Conservation (phyloP, 1,140 invertebrate species). For the Proales similis region DNA sequence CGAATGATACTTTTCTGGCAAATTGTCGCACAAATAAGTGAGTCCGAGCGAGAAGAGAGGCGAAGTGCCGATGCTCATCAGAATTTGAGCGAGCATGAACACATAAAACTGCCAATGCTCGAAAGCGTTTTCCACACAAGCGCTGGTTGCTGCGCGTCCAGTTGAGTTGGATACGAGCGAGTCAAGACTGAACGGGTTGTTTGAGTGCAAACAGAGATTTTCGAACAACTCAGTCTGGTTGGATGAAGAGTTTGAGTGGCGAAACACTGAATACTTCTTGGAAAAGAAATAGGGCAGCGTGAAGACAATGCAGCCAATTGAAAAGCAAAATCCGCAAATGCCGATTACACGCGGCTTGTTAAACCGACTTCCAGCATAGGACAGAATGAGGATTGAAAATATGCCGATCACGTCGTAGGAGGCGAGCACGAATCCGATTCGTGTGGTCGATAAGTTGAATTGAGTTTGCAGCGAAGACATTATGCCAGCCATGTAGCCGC, state of each 20-base stretch:
- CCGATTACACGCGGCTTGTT: slow-evolving; percentile 40
- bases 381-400: slow-evolving; percentile 41
- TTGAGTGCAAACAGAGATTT: too few relatives aligned
- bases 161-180: too few relatives aligned
- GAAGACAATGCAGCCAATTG: slow-evolving; percentile 43
- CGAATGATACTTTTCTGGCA: slow-evolving; percentile 40
- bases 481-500: slow-evolving; percentile 39
- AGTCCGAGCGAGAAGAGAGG: slow-evolving; percentile 43
- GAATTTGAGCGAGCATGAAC: slow-evolving; percentile 41
- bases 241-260: neutral
- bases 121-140: too few relatives aligned
- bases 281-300: slow-evolving; percentile 41
- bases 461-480: slow-evolving; percentile 42
- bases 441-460: slow-evolving; percentile 41
- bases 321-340: slow-evolving; percentile 40
- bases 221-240: too few relatives aligned
- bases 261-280: slow-evolving; percentile 6
- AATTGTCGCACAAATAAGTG: slow-evolving; percentile 44
- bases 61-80: slow-evolving; percentile 42
- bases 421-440: slow-evolving; percentile 42
- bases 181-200: too few relatives aligned
- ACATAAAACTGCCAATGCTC: slow-evolving; percentile 38
- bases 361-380: slow-evolving; percentile 38
- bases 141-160: too few relatives aligned
- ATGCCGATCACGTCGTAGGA: slow-evolving; percentile 43